phyloP scores from a whole-genome alignment of 2,113 vertebrate genomes.

The Pseudorectes ferrugineus region DNA sequence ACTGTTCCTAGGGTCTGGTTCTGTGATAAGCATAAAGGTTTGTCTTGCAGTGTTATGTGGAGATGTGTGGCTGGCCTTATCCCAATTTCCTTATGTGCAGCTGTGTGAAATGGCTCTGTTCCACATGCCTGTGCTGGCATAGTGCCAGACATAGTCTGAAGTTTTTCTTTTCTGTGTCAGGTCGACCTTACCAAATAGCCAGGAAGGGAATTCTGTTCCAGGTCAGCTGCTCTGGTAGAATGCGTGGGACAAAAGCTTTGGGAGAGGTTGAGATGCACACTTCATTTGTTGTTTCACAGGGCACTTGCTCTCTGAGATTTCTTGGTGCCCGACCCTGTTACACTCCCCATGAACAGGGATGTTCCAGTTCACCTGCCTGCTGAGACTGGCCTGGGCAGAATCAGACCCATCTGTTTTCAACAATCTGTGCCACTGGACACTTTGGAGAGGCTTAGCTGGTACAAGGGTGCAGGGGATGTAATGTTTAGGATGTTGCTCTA shows the following conservation, averaged over 20 bases:
- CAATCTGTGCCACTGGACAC: neutral
- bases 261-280: neutral
- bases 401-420: neutral
- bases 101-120: neutral
- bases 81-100: neutral
- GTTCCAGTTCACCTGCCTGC: neutral
- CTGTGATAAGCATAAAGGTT: neutral
- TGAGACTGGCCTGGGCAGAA: neutral
- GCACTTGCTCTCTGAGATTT: neutral
- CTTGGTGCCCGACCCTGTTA: neutral
- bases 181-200: neutral
- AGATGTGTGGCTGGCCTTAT: neutral
- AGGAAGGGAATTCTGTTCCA: neutral
- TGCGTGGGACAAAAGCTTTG: neutral
- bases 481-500: neutral
- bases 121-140: neutral
- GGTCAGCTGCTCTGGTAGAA: neutral
- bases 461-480: neutral
- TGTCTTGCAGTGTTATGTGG: neutral
- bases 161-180: neutral
- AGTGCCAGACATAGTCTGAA: neutral
- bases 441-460: neutral
- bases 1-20: accelerated
- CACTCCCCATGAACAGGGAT: accelerated
- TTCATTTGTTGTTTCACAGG: neutral